Conservation (phyloP, 1,140 invertebrate species). For the Euglossa dilemma region DNA sequence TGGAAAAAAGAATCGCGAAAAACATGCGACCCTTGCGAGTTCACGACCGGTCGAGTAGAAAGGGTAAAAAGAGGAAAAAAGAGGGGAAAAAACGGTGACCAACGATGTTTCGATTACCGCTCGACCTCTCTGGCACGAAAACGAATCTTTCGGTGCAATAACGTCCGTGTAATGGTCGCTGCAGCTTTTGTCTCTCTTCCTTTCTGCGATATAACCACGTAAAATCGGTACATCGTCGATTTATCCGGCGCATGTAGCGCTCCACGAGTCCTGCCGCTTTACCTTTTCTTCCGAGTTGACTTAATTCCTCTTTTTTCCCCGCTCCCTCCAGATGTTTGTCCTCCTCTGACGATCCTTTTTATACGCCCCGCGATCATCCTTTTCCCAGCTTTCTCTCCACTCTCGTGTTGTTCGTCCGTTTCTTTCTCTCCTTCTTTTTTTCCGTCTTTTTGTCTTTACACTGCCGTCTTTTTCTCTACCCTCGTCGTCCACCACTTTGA, state of each 20-base stretch:
- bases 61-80: not conserved
- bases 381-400: not conserved
- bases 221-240: constrained; percentile 27
- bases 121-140: constrained; percentile 11
- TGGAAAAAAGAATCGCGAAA: not conserved
- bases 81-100: not conserved
- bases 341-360: not conserved
- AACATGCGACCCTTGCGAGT: not conserved
- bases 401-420: constrained; percentile 11
- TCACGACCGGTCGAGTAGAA: not conserved
- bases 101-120: constrained; percentile 47
- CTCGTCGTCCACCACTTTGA: not conserved
- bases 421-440: not conserved
- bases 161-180: constrained; percentile 27
- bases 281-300: not conserved
- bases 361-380: not conserved
- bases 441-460: constrained; percentile 5
- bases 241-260: not conserved
- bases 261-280: not conserved
- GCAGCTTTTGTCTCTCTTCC: not conserved
- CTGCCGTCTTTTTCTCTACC: not conserved
- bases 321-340: not conserved
- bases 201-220: constrained; percentile 3
- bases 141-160: constrained; percentile 43
- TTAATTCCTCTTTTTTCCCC: no score